These are phyloP conservation scores for Lycia hirtaria DNA, from an alignment of 2,888 invertebrate species.

Conservation along the genomic window DNA sequence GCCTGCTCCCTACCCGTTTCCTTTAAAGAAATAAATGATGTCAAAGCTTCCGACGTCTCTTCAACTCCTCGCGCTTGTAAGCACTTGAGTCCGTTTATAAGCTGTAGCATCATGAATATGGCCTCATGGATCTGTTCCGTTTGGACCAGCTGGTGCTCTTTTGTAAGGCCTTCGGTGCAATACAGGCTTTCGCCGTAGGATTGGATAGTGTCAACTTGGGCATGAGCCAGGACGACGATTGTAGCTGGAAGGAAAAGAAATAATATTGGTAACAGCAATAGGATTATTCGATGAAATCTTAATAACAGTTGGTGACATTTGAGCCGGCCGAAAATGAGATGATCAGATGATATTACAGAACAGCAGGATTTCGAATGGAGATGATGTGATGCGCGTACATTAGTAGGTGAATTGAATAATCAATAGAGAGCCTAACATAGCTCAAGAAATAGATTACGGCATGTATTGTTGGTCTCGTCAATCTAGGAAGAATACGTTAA, in stretches of 20 bases:
- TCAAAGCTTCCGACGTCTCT: conserved; percentile 89
- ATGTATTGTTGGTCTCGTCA: no score
- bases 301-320: no score
- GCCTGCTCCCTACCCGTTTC: conserved; percentile 75
- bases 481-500: no score
- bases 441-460: no score
- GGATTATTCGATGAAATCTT: not conserved
- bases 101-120: conserved; percentile 91
- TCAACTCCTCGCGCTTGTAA: conserved; percentile 93
- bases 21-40: conserved; percentile 90
- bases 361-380: no score
- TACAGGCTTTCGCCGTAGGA: conserved; percentile 88
- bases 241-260: conserved; percentile 85
- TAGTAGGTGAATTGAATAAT: no score
- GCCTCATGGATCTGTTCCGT: conserved; percentile 87
- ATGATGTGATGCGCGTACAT: no score
- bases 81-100: conserved; percentile 92
- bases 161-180: conserved; percentile 77
- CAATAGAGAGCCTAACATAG: no score
- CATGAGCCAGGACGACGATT: conserved; percentile 89
- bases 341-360: no score
- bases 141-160: conserved; percentile 75
- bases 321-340: no score
- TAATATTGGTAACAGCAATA: not conserved
- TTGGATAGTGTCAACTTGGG: conserved; percentile 91